Evolutionary conservation across 2,113 vertebrate species (phyloP), one percentile per base, ranked within the genome.

Genomic region (Lampris megalopsis): DNA sequence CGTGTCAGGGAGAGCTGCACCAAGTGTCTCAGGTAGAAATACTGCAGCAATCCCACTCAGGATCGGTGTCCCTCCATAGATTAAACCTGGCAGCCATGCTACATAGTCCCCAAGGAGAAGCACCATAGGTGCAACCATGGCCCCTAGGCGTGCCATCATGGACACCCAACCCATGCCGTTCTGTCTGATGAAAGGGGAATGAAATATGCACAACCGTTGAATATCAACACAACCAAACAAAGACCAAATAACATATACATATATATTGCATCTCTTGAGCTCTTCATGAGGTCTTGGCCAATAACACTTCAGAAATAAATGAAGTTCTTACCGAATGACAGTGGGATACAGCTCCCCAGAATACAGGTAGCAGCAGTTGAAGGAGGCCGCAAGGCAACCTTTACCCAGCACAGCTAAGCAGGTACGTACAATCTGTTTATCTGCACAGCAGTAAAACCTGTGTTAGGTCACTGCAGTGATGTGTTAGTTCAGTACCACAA

Each of bases 361-460:
- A 71, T 94, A 95, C 49, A 95, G 91, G 80, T 95, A 97, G 79
- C 95, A 94, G 80, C 96, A 97, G 87, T 70, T 95, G 91, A 97
- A 98, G 50, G 96, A 94, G 1, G 95, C 94, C 0, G 97, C 94
- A 0, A 97, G 89, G 13, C 94, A 96, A 1, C 96, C 96, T 88
- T 98, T 98, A 13, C 96, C 96, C 9, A 96, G 2, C 7, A 97
- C 96, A 3, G 96, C 96, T 89, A 98, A 56, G 1, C 74, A 82
- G 0, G 96, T 97, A 37, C 94, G 95, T 36, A 94, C 0, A 0
- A 65, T 90, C 81, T 93, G 89, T 73, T 94, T 70, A 13, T 97
- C 97, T 98, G 83, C 68, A 75, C 35, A 83, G 1, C 35, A 68
- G 41, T 5, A 2, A 1, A 71, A 77, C 24, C 66, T 48, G 3